phyloP scores from a whole-genome alignment of 2,888 invertebrate genomes.

The Drosophila falleni region DNA sequence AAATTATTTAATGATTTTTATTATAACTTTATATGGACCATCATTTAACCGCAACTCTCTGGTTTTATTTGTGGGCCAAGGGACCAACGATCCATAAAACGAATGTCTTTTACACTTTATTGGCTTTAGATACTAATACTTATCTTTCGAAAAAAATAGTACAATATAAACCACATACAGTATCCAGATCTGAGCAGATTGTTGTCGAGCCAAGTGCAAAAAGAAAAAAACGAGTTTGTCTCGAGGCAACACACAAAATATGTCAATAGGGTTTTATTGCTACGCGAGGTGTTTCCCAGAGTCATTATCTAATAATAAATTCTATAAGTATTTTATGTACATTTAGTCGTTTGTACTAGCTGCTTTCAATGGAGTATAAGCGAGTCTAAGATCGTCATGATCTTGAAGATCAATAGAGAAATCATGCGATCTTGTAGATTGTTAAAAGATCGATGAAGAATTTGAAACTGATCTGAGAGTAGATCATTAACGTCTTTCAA shows the following conservation, averaged over 20 bases:
- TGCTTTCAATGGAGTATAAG: too few relatives aligned
- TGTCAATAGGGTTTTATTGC: neutral
- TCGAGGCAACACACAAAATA: neutral
- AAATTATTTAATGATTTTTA: constrained; percentile 1
- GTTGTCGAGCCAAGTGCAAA: neutral
- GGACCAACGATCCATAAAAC: constrained; percentile 27
- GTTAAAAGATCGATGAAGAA: neutral
- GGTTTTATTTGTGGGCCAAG: constrained; percentile 42
- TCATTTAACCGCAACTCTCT: neutral
- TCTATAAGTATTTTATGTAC: neutral
- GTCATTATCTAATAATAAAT: neutral
- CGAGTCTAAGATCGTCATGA: neutral
- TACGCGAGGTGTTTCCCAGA: constrained; percentile 19
- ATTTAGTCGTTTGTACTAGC: neutral
- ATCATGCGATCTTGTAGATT: neutral
- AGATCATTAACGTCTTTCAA: too few relatives aligned
- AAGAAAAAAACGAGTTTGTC: neutral
- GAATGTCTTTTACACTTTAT: constrained; percentile 8
- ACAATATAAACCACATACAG: constrained; percentile 1
- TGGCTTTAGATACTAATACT: constrained; percentile 9
- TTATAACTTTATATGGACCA: constrained; percentile 15
- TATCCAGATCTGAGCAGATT: constrained; percentile 1
- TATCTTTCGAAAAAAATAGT: neutral
- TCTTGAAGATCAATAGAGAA: neutral
- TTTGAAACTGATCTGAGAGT: neutral